Base-by-base conservation (phyloP, 2,113 vertebrate genomes). In the Eidolon helvum region DNA sequence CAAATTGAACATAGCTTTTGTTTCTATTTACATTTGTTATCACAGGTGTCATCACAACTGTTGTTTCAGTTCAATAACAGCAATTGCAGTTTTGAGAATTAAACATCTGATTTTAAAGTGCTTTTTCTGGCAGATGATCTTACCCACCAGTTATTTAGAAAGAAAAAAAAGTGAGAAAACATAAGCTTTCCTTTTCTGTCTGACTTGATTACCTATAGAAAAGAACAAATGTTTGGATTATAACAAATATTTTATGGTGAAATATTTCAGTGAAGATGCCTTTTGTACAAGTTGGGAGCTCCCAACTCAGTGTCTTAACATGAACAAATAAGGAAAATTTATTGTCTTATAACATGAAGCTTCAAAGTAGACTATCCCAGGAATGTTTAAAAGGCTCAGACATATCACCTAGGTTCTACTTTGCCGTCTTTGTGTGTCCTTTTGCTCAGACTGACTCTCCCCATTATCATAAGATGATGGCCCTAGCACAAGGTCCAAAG, bases 1-100 rank as follows among this genome's bases (percentile, higher is more conserved):
- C 48, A 71, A 19, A 78, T 53, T 18, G 28, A 24, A 26, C 16
- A 6, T 33, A 86, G 16, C 10, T 83, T 95, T 57, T 50, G 55
- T 87, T 95, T 96, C 66, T 74, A 38, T 95, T 97, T 87, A 87
- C 22, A 75, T 63, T 66, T 86, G 43, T 82, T 59, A 28, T 71
- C 40, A 15, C 57, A 83, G 66, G 72, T 96, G 50, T 74, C 86
- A 84, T 75, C 30, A 38, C n/a, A 83, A 90, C 82, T 87, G 57
- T 79, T 89, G 83, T 78, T 94, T 86, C 63, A 71, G 0, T 95
- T 92, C 63, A 66, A 2, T 86, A 75, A 82, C 11, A 86, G 65
- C 59, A 87, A 74, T 61, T 86, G 22, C 28, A 68, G 21, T 78
- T 97, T 48, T 88, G 66, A 78, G 69, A 95, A 93, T 79, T 86